Evolutionary conservation across 1,140 invertebrate species (phyloP), one percentile per base, ranked within the genome.

Genomic region (Hylaeus volcanicus): DNA sequence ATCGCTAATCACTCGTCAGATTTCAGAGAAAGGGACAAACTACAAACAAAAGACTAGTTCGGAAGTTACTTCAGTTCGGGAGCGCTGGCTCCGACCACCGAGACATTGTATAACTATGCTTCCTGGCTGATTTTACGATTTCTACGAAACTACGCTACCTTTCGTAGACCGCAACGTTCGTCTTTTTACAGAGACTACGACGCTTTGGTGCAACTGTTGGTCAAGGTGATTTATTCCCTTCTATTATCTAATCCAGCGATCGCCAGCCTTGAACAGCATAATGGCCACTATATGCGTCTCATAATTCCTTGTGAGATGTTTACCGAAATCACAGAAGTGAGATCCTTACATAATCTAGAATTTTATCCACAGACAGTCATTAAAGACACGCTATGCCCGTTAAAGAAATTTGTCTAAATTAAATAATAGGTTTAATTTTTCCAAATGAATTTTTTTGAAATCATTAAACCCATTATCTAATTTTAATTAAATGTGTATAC

Each of bases 1-100:
- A 86, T 86, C 85, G 85, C 64, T 86, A 86, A 86, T 86, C 82
- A 68, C 56, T 82, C 77, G 56, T 51, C 69, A 56, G 61, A 74
- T 80, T 86, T 83, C 81, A 77, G 48, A 63, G 74, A 83, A 86
- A 74, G 48, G 51, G 66, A 81, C 73, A 77, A 80, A 76, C 37
- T 86, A 60, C 65, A 75, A 73, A 74, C 77, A 58, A 3, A 81
- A 65, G 53, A 71, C 51, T 63, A 81, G 66, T 79, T 71, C 68
- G 15, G 53, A 60, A 66, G 70, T 73, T 45, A 65, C 41, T 39
- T 65, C 15, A 68, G 14, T 56, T 79, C 53, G 14, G 2, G 60
- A 15, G 3, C 39, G 58, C 39, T 72, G 70, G 45, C 70, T 37
- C 63, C 26, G 68, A 82, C 81, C 76, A 83, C 84, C 48, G n/a